These are phyloP conservation scores for Rhingia rostrata DNA, from an alignment of 2,888 invertebrate genomes.

Conservation along the genomic window DNA sequence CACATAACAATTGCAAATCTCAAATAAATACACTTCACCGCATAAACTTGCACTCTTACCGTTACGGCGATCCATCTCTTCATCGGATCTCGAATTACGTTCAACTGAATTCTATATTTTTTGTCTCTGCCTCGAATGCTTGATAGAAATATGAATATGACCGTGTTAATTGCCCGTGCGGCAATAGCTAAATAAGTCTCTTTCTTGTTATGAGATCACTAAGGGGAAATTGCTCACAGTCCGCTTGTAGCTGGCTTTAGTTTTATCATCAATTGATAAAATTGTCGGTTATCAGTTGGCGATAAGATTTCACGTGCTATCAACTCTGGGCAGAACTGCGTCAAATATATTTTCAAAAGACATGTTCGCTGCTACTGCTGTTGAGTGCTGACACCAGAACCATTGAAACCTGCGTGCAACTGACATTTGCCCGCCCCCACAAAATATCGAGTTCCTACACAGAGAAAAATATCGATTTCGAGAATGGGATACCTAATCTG, in stretches of 20 bases:
- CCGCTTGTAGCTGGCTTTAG: constrained; percentile 8
- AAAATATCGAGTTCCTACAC: no score
- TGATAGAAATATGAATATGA: constrained; percentile 36
- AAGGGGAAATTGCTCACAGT: constrained; percentile 34
- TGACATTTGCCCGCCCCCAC: not conserved
- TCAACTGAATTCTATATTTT: constrained; percentile 23
- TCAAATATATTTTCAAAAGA: constrained; percentile 22
- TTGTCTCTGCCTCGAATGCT: constrained; percentile 5
- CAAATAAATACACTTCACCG: not conserved
- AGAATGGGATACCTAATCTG: no score
- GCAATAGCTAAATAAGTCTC: constrained; percentile 56
- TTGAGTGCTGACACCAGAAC: not conserved
- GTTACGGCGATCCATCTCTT: constrained; percentile 54
- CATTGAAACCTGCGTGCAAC: constrained; percentile 5
- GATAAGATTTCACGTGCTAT: constrained; percentile 49
- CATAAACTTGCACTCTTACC: constrained; percentile 40
- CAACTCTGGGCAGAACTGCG: constrained; percentile 17
- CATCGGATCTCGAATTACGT: constrained; percentile 24
- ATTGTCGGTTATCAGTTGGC: constrained; percentile 37
- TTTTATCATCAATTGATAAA: constrained; percentile 67
- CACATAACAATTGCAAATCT: not conserved
- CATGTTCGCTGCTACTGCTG: not conserved
- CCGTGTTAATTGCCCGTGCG: constrained; percentile 60
- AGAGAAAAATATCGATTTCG: no score
- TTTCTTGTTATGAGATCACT: constrained; percentile 64